Percentiles rank a stretch among this genome's conserved stretches.
Conservation (phyloP, 1,140 invertebrate genomes). For the Pseudomyrmex pallidus region DNA sequence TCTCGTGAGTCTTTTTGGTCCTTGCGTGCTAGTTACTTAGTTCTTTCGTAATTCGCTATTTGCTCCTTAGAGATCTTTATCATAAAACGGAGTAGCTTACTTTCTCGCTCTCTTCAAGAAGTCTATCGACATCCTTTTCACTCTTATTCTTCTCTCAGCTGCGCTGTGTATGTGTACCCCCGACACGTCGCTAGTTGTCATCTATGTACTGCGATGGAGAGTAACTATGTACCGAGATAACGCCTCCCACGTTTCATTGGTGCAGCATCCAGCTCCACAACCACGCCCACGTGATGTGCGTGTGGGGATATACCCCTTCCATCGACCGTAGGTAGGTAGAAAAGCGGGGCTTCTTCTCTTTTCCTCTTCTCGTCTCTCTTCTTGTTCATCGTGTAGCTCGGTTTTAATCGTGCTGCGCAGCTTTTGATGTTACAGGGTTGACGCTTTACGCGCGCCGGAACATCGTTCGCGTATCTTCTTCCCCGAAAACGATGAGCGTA, state of each 20-base stretch:
- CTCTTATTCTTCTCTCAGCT: conserved; percentile 2
- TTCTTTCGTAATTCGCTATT: not conserved
- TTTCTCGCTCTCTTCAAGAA: not conserved
- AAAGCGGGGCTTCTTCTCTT: too few species aligned
- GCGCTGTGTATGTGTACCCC: conserved; percentile 44
- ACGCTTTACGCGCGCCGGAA: too few species aligned
- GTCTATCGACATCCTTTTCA: not conserved
- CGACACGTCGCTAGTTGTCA: conserved; percentile 45
- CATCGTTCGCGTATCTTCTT: too few species aligned
- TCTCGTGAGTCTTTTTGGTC: not conserved
- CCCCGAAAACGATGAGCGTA: too few species aligned
- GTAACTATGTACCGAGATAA: conserved; percentile 61
- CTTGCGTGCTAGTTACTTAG: not conserved
- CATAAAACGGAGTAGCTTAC: not conserved
- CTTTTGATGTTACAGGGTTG: too few species aligned
- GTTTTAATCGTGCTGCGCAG: too few species aligned
- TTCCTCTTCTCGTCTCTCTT: too few species aligned
- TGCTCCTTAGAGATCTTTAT: not conserved
- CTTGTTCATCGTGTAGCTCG: too few species aligned
- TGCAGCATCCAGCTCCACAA: conserved; percentile 19
- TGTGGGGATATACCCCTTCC: conserved; percentile 52
- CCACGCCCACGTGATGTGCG: conserved; percentile 60
- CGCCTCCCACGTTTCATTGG: conserved; percentile 65
- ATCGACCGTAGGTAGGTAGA: too few species aligned
- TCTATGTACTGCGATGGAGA: conserved; percentile 20